Conservation (phyloP, 2,888 invertebrate species). For the Phalera bucephala region DNA sequence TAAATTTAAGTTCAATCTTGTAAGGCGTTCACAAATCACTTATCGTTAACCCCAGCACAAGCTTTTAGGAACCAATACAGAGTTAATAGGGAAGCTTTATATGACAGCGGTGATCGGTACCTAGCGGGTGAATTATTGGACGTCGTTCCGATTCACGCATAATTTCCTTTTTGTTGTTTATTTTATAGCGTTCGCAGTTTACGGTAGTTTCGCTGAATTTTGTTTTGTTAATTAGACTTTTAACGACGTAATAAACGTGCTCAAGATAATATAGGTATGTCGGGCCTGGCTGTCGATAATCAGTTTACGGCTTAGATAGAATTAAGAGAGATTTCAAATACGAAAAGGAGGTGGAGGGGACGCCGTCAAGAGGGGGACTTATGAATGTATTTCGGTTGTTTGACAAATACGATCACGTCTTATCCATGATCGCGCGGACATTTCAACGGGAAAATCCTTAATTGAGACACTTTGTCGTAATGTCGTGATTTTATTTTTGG, state of each 20-base stretch:
- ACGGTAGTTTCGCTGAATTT: neutral
- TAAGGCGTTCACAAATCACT: constrained; percentile 2
- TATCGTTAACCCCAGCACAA: neutral
- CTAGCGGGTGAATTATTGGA: neutral
- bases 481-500: too few species aligned
- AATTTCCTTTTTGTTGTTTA: neutral
- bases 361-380: constrained; percentile 16
- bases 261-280: constrained; percentile 14
- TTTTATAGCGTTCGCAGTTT: neutral
- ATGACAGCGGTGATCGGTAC: neutral
- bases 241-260: constrained; percentile 2
- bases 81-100: neutral
- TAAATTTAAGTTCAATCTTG: too few species aligned
- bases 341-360: constrained; percentile 22
- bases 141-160: neutral
- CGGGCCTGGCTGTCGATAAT: constrained; percentile 36
- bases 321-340: constrained; percentile 37
- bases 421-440: constrained; percentile 38
- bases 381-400: constrained; percentile 32
- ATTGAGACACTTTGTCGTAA: constrained; percentile 27
- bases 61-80: neutral
- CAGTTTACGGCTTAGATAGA: constrained; percentile 42
- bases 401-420: constrained; percentile 50
- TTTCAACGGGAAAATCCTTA: constrained; percentile 30
- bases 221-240: neutral